phyloP scores from a whole-genome alignment of 2,888 invertebrate species.

The Oligia latruncula region DNA sequence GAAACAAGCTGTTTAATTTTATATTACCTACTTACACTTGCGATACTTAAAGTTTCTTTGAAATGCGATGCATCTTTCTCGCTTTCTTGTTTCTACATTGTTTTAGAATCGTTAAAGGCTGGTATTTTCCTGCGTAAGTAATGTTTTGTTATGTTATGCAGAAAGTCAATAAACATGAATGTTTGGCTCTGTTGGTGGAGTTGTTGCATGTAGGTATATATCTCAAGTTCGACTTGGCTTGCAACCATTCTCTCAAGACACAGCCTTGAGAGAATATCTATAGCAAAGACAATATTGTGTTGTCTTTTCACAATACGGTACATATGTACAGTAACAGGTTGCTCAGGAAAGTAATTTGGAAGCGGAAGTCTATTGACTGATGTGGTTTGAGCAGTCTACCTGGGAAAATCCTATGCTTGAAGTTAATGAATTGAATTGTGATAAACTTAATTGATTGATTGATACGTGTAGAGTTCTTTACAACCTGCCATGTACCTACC shows the following conservation, averaged over 20 bases:
- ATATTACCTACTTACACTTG: constrained; percentile 18
- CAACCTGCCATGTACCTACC: constrained; percentile 9
- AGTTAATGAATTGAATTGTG: background rate
- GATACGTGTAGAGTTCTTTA: constrained; percentile 4
- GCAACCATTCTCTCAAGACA: too few species aligned
- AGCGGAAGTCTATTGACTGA: background rate
- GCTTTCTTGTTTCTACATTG: constrained; percentile 5
- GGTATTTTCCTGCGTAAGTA: constrained; percentile 9
- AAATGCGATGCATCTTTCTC: constrained; percentile 40
- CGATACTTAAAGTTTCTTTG: constrained; percentile 45
- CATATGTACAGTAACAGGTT: background rate
- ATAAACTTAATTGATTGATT: constrained; percentile 31
- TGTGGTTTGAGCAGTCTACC: background rate
- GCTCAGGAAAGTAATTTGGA: background rate
- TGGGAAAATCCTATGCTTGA: background rate
- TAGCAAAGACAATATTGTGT: background rate
- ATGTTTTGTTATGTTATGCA: constrained; percentile 7
- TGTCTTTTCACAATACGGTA: constrained; percentile 1
- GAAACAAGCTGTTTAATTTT: constrained; percentile 38
- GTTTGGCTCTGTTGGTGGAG: background rate
- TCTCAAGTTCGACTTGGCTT: constrained; percentile 3
- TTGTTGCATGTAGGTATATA: background rate
- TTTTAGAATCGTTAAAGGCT: constrained; percentile 6
- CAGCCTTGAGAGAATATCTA: background rate
- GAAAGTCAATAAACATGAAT: constrained; percentile 7